Evolutionary conservation across 2,113 vertebrate genomes (phyloP).

Genomic region (Syngnathus floridae): DNA sequence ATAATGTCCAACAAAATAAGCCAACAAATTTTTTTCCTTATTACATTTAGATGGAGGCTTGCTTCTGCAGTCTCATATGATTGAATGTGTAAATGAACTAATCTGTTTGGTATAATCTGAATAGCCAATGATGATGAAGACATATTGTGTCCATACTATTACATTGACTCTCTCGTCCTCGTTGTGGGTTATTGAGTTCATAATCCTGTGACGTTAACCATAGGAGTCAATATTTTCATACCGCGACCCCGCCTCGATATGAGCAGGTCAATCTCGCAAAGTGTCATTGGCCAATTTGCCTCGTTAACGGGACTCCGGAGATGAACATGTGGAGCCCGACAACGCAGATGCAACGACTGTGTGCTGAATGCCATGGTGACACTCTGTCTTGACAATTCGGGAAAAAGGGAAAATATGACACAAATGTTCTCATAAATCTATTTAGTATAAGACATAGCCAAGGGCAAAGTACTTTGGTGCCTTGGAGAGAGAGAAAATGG

Average conservation of each 20-base stretch:
- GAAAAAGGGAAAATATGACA: slow-evolving; percentile 72
- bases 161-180: background rate
- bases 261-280: slow-evolving; percentile 38
- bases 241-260: slow-evolving; percentile 57
- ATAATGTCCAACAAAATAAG: background rate
- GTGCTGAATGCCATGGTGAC: slow-evolving; percentile 65
- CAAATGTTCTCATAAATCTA: slow-evolving; percentile 76
- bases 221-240: slow-evolving; percentile 53
- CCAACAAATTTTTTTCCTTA: too few relatives aligned
- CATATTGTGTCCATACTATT: background rate
- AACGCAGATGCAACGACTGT: slow-evolving; percentile 63
- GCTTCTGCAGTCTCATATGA: background rate
- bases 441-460: slow-evolving; percentile 73
- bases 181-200: slow-evolving; percentile 11
- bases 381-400: slow-evolving; percentile 70
- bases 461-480: slow-evolving; percentile 71
- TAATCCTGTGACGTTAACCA: slow-evolving; percentile 40
- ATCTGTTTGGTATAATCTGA: background rate
- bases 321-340: slow-evolving; percentile 58
- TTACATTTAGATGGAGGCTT: too few relatives aligned
- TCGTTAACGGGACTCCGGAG: slow-evolving; percentile 61
- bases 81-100: background rate
- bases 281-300: slow-evolving; percentile 65
- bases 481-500: slow-evolving; percentile 64
- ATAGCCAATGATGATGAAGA: background rate